Evolutionary conservation across 2,113 vertebrate species (phyloP).

Genomic region (Pitta sordida): DNA sequence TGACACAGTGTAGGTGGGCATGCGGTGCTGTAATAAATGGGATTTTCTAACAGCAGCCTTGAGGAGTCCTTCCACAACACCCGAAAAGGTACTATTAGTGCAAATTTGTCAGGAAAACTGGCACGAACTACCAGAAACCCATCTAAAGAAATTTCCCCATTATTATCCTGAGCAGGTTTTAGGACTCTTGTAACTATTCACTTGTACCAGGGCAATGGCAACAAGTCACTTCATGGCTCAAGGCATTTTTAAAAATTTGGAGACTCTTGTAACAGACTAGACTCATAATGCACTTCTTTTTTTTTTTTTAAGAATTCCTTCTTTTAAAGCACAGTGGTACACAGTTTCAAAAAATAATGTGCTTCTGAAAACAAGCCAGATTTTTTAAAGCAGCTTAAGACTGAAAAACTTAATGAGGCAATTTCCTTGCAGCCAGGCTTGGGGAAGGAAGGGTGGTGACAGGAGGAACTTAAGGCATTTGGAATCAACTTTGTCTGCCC

Average conservation of each 20-base stretch:
- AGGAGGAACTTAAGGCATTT: neutral
- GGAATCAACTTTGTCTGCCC: neutral
- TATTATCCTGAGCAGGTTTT: neutral
- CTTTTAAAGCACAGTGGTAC: neutral
- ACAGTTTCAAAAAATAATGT: neutral
- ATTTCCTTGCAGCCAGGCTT: conserved; percentile 31
- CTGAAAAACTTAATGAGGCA: conserved; percentile 38
- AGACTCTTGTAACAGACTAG: neutral
- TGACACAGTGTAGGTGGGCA: neutral
- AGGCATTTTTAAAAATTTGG: neutral
- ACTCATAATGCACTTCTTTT: neutral
- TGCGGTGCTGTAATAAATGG: neutral
- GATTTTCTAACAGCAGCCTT: neutral
- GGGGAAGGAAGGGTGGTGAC: conserved; percentile 47
- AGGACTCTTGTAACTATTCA: neutral
- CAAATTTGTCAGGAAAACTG: neutral
- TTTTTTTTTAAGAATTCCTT: neutral
- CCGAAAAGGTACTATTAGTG: neutral
- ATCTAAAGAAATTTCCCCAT: neutral
- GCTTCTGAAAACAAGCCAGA: conserved; percentile 6
- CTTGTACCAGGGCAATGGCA: neutral
- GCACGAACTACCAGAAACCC: neutral
- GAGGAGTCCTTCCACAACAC: neutral
- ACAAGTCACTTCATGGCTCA: neutral
- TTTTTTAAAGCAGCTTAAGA: neutral